Conservation (phyloP, 2,797 vertebrate genomes). For the Acridotheres tristis region DNA sequence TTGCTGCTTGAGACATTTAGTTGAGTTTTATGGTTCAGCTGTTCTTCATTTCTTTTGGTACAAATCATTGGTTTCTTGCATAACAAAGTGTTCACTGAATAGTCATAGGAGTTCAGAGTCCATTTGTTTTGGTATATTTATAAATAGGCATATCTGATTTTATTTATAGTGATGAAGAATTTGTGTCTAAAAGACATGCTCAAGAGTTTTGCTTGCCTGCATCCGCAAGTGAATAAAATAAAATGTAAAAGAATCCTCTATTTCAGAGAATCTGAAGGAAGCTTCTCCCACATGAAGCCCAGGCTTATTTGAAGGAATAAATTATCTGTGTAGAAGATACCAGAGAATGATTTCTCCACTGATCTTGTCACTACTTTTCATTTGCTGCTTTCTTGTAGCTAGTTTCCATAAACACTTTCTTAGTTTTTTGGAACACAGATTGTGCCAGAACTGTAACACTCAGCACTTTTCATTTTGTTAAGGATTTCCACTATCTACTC, state of each 20-base stretch:
- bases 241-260: neutral
- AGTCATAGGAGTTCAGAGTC: neutral
- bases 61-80: neutral
- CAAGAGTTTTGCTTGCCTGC: neutral
- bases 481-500: neutral
- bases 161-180: neutral
- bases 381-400: neutral
- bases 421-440: neutral
- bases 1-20: neutral
- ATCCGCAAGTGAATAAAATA: neutral
- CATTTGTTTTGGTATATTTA: neutral
- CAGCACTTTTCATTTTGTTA: neutral
- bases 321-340: neutral
- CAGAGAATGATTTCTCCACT: neutral
- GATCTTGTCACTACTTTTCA: neutral
- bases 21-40: neutral
- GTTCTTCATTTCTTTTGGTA: neutral
- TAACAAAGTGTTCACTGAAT: neutral
- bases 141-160: neutral
- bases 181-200: neutral
- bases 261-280: neutral
- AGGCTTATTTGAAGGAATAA: neutral
- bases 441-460: neutral
- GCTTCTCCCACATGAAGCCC: neutral
- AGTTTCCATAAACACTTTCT: neutral